Percentiles rank a stretch among this genome's conserved stretches.
These are phyloP conservation scores for Cirrhinus mrigala DNA, from an alignment of 2,797 vertebrate species.

Conservation along the genomic window DNA sequence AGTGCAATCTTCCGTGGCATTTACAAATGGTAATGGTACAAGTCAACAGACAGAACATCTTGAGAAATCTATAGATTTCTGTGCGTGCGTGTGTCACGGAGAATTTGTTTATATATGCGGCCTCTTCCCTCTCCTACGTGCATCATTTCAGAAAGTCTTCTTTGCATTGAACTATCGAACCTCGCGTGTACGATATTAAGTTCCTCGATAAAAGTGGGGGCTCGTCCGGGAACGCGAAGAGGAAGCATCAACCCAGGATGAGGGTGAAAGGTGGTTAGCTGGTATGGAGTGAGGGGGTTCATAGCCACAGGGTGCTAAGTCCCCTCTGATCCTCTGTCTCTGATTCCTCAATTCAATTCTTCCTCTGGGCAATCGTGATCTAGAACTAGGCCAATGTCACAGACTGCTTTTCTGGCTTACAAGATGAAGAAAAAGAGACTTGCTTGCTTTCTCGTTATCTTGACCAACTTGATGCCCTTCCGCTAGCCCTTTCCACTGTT, in stretches of 20 bases:
- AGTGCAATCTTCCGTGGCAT: constrained; percentile 46
- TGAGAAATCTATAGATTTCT: constrained; percentile 57
- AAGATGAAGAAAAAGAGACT: constrained; percentile 71
- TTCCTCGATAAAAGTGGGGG: constrained; percentile 69
- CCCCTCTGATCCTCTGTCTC: constrained; percentile 83
- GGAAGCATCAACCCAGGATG: constrained; percentile 62
- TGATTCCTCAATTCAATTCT: constrained; percentile 80
- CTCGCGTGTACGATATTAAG: constrained; percentile 78
- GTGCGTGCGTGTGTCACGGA: neutral
- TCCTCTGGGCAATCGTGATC: constrained; percentile 76
- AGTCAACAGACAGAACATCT: constrained; percentile 52
- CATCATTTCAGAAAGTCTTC: constrained; percentile 70
- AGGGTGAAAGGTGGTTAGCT: constrained; percentile 77
- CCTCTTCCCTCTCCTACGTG: constrained; percentile 44
- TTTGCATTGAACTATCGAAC: constrained; percentile 79
- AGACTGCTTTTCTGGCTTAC: constrained; percentile 69
- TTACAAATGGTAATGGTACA: constrained; percentile 47
- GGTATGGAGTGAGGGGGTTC: constrained; percentile 70
- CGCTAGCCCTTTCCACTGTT: neutral
- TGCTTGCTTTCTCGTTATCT: neutral
- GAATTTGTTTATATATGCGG: constrained; percentile 59
- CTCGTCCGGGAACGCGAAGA: constrained; percentile 70
- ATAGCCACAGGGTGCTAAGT: constrained; percentile 81
- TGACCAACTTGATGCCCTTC: neutral
- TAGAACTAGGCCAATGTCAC: constrained; percentile 83